A percentile compares a stretch with the other conserved stretches of the same genome.
phyloP scores from a whole-genome alignment of 2,797 vertebrate genomes.

The Tinamus major region DNA sequence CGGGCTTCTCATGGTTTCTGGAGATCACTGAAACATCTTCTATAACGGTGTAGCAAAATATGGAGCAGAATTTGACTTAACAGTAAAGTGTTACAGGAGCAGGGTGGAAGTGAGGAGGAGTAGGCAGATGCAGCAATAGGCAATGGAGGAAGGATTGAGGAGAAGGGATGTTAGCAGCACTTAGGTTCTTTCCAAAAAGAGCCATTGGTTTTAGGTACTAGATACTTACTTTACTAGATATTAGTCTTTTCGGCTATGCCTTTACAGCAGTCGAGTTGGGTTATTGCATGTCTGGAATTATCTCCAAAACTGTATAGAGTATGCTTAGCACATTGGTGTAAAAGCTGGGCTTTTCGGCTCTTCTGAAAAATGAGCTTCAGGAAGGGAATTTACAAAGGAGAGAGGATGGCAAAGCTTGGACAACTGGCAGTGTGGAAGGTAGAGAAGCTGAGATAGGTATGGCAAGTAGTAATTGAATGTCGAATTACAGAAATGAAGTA shows the following conservation, averaged over 20 bases:
- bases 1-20: background rate
- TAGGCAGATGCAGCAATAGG: background rate
- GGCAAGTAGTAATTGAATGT: background rate
- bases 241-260: background rate
- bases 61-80: background rate
- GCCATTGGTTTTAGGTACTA: background rate
- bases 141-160: background rate
- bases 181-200: background rate
- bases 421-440: background rate
- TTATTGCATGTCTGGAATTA: background rate
- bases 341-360: background rate
- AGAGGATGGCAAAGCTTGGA: background rate
- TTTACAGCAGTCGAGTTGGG: background rate
- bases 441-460: background rate
- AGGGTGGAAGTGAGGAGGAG: background rate
- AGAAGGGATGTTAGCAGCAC: background rate
- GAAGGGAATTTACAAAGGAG: background rate
- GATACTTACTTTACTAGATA: background rate
- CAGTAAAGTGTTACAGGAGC: background rate
- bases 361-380: background rate
- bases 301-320: background rate
- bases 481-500: fast-evolving
- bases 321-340: background rate
- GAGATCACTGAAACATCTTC: background rate
- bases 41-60: background rate